Evolutionary conservation across 2,888 invertebrate species (phyloP).

Genomic region (Brenthis daphne): DNA sequence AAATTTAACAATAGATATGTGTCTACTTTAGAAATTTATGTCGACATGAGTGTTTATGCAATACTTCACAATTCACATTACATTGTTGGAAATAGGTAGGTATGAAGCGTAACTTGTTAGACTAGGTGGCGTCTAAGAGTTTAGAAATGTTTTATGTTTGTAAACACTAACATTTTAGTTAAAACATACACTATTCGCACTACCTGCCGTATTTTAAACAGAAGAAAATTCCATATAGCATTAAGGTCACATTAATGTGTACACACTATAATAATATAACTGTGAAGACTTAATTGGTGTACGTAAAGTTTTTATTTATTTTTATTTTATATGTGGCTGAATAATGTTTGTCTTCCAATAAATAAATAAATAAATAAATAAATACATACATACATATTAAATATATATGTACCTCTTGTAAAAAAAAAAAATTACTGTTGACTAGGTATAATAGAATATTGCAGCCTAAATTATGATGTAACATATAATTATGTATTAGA

Average conservation of each 20-base stretch:
- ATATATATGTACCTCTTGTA: neutral
- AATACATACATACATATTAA: neutral
- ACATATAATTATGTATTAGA: neutral
- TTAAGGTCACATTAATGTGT: neutral
- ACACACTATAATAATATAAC: neutral
- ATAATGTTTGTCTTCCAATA: too few species aligned
- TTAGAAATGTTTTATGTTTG: constrained; percentile 5
- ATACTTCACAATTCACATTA: constrained; percentile 2
- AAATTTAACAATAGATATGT: neutral
- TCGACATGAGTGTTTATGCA: constrained; percentile 3
- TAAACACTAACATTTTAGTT: constrained; percentile 2
- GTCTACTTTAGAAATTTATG: constrained; percentile 1
- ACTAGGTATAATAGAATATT: neutral
- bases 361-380: neutral
- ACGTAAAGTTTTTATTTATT: too few species aligned
- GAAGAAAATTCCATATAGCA: constrained; percentile 1
- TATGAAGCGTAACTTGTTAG: constrained; percentile 9
- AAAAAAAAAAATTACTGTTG: neutral
- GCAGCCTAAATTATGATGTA: too few species aligned
- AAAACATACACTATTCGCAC: neutral
- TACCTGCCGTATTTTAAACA: neutral
- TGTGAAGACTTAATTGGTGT: too few species aligned
- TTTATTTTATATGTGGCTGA: too few species aligned
- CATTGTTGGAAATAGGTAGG: constrained; percentile 4
- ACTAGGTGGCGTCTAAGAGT: constrained; percentile 14